Evolutionary conservation across 2,113 vertebrate genomes (phyloP).

Genomic region (Dolichotis patagonum): DNA sequence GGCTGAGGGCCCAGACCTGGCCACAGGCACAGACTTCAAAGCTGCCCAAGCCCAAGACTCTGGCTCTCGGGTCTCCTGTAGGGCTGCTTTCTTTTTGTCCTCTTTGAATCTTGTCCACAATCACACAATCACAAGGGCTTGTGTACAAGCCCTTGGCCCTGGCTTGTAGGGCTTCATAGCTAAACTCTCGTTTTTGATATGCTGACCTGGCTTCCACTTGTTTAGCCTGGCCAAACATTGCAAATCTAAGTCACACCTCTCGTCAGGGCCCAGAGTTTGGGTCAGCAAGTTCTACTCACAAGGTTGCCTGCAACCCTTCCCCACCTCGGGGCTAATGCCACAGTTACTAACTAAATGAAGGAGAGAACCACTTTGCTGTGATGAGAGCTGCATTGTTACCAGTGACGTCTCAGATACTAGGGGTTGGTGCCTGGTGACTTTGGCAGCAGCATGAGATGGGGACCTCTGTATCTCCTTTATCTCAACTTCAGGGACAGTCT

Average conservation of each 20-base stretch:
- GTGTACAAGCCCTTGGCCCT: slow-evolving; percentile 53
- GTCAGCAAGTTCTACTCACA: slow-evolving; percentile 6
- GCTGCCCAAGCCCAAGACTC: background rate
- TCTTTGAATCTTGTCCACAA: slow-evolving; percentile 50
- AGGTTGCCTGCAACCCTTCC: background rate
- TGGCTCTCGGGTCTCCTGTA: background rate
- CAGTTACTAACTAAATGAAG: background rate
- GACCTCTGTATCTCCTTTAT: background rate
- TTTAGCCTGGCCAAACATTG: slow-evolving; percentile 61
- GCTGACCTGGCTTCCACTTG: slow-evolving; percentile 10
- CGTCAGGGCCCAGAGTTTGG: slow-evolving; percentile 16
- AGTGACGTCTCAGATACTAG: slow-evolving; percentile 33
- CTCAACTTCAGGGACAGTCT: background rate
- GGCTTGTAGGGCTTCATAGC: slow-evolving; percentile 15
- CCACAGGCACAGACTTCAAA: background rate
- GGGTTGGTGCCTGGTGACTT: background rate
- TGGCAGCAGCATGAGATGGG: background rate
- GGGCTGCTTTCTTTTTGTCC: slow-evolving; percentile 5
- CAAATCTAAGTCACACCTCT: slow-evolving; percentile 36
- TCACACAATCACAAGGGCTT: no score
- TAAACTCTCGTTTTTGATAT: slow-evolving; percentile 51
- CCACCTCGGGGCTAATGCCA: background rate
- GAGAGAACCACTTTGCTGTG: background rate
- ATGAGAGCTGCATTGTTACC: background rate
- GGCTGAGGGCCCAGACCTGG: background rate